These are phyloP conservation scores for Platyrinchus mystaceus DNA, from an alignment of 2,797 vertebrate genomes.

Conservation along the genomic window DNA sequence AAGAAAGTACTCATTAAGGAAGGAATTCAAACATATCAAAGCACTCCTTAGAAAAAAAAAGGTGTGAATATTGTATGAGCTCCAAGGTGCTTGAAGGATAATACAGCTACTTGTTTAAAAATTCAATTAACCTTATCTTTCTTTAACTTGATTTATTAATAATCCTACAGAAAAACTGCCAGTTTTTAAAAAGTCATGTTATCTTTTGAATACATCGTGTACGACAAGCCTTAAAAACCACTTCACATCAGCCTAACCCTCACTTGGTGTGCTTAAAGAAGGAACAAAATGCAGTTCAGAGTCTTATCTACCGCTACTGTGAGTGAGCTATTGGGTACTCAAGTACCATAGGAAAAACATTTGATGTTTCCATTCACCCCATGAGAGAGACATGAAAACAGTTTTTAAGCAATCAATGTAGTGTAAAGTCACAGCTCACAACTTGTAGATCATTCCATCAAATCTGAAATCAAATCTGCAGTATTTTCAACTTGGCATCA, in stretches of 20 bases:
- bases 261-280: conserved; percentile 22
- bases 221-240: conserved; percentile 61
- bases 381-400: conserved; percentile 20
- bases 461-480: neutral
- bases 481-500: neutral
- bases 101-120: conserved; percentile 74
- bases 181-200: conserved; percentile 68
- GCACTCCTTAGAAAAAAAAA: conserved; percentile 48
- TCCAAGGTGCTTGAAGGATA: conserved; percentile 75
- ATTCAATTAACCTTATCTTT: conserved; percentile 79
- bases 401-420: conserved; percentile 43
- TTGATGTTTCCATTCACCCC: conserved; percentile 42
- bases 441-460: neutral
- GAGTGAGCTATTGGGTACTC: conserved; percentile 46
- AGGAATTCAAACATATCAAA: conserved; percentile 70
- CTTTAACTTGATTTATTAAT: conserved; percentile 76
- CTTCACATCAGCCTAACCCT: conserved; percentile 45
- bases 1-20: conserved; percentile 58
- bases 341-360: conserved; percentile 51
- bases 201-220: conserved; percentile 64
- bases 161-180: conserved; percentile 70
- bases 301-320: neutral
- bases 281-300: conserved; percentile 37
- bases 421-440: neutral
- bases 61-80: conserved; percentile 70